phyloP scores from a whole-genome alignment of 2,797 vertebrate species.

The Gallirallus australis region DNA sequence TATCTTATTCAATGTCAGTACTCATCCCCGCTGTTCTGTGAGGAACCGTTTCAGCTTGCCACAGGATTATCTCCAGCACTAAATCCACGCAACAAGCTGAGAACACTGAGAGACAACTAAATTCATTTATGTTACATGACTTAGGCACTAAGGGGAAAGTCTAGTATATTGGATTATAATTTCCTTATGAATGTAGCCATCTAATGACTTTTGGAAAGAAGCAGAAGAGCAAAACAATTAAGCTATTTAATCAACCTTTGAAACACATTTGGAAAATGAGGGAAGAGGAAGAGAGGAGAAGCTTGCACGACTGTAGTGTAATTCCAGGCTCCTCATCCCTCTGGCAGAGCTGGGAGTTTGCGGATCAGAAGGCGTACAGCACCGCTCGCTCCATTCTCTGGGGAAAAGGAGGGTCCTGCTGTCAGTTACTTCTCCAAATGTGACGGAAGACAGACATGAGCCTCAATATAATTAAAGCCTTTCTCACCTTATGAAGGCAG shows the following conservation, averaged over 20 bases:
- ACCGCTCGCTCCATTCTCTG: rapidly evolving
- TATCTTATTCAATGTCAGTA: neutral
- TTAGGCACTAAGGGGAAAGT: neutral
- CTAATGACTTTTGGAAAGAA: neutral
- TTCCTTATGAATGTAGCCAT: neutral
- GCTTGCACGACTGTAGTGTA: neutral
- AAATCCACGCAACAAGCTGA: neutral
- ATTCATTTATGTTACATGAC: neutral
- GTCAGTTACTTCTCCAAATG: neutral
- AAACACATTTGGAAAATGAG: neutral
- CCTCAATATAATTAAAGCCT: conserved; percentile 27
- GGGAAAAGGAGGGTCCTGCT: conserved; percentile 18
- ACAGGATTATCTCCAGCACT: neutral
- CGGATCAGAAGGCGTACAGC: neutral
- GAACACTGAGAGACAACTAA: neutral
- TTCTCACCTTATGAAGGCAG: neutral
- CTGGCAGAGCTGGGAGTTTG: neutral
- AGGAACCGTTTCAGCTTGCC: neutral
- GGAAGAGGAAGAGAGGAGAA: neutral
- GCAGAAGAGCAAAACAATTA: neutral
- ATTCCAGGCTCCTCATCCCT: neutral
- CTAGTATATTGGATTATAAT: neutral
- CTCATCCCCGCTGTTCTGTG: neutral
- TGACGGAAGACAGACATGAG: neutral
- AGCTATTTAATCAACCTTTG: neutral